Conservation (phyloP, 2,113 vertebrate species). For the Cyprinodon tularosa region DNA sequence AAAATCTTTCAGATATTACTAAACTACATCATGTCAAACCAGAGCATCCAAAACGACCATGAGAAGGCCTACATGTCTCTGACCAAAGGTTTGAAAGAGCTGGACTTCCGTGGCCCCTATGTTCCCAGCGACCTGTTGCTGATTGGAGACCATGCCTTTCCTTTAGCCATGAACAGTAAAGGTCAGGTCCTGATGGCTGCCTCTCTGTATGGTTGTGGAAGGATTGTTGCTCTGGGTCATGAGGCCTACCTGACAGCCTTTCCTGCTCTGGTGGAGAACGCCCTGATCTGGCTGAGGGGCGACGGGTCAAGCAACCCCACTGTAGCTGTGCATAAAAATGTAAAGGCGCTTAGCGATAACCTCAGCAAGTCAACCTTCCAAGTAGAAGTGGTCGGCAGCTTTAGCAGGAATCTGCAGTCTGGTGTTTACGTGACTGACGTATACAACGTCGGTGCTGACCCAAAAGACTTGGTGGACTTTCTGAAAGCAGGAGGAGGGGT, state of each 20-base stretch:
- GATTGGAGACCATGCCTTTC: constrained; percentile 65
- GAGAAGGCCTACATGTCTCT: constrained; percentile 65
- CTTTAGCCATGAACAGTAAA: constrained; percentile 75
- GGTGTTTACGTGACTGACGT: constrained; percentile 84
- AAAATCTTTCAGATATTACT: neutral
- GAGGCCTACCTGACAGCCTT: constrained; percentile 81
- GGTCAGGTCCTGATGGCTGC: constrained; percentile 80
- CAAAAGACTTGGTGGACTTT: constrained; percentile 78
- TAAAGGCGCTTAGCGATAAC: constrained; percentile 74
- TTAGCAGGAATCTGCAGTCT: constrained; percentile 59
- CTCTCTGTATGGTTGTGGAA: constrained; percentile 81
- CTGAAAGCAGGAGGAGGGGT: constrained; percentile 86
- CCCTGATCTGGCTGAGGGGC: constrained; percentile 85
- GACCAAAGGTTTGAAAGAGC: constrained; percentile 63
- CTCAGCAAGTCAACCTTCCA: constrained; percentile 64
- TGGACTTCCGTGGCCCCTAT: constrained; percentile 59
- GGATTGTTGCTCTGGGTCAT: constrained; percentile 85
- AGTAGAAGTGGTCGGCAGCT: constrained; percentile 52
- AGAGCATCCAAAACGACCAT: neutral
- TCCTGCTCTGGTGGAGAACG: constrained; percentile 83
- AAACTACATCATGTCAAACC: constrained; percentile 35
- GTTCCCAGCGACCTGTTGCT: constrained; percentile 74
- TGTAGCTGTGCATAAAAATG: constrained; percentile 76
- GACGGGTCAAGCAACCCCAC: constrained; percentile 48
- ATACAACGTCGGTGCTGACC: constrained; percentile 69